These are phyloP conservation scores for Knipowitschia caucasica DNA, from an alignment of 2,797 vertebrate genomes.

Conservation along the genomic window DNA sequence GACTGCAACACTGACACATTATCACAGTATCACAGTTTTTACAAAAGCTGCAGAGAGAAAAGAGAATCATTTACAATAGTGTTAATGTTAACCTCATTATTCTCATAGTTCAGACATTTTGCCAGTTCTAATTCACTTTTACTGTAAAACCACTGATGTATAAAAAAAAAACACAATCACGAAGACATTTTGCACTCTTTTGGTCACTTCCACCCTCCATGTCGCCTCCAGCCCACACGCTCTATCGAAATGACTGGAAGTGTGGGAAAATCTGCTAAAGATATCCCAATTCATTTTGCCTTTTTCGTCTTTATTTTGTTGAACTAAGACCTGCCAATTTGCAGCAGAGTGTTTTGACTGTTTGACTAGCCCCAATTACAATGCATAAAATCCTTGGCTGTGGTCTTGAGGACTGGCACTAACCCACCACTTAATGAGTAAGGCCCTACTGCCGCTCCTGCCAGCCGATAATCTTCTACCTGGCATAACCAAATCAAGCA, in stretches of 20 bases:
- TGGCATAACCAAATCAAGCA: conserved; percentile 71
- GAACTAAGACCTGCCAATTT: conserved; percentile 43
- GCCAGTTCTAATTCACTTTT: conserved; percentile 30
- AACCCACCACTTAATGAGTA: conserved; percentile 71
- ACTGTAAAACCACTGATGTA: conserved; percentile 11
- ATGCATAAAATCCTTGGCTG: conserved; percentile 67
- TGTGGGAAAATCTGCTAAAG: not conserved
- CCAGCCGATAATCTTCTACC: conserved; percentile 71
- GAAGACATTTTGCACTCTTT: conserved; percentile 23
- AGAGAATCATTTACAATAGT: conserved; percentile 26
- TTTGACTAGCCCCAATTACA: conserved; percentile 58
- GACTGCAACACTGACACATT: too few species aligned
- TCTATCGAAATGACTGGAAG: not conserved
- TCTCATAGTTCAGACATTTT: conserved; percentile 26
- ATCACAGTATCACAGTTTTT: too few species aligned
- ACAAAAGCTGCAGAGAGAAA: conserved; percentile 13
- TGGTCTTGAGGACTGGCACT: conserved; percentile 64
- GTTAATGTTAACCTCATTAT: conserved; percentile 18
- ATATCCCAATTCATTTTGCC: not conserved
- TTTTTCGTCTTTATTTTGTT: conserved; percentile 29
- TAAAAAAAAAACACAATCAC: conserved; percentile 21
- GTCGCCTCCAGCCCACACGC: not conserved
- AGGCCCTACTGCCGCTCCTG: conserved; percentile 62
- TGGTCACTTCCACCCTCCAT: conserved; percentile 19
- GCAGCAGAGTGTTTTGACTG: conserved; percentile 37